Conservation (phyloP, 2,113 vertebrate genomes). For the Artemisiospiza belli region DNA sequence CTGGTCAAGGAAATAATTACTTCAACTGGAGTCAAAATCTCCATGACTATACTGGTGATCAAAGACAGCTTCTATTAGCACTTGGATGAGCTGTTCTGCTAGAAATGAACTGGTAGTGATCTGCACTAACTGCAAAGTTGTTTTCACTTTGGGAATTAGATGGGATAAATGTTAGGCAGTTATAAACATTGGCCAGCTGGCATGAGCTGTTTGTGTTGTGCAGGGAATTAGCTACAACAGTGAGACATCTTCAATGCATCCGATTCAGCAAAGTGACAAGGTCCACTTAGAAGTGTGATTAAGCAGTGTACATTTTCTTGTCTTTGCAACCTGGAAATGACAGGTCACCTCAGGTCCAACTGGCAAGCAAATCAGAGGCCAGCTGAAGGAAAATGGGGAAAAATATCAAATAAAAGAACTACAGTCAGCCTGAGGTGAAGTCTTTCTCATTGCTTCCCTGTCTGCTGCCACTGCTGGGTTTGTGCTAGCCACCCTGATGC, state of each 20-base stretch:
- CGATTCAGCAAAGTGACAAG: neutral
- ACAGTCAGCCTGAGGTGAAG: neutral
- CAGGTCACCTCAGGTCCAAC: neutral
- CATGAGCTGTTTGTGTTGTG: neutral
- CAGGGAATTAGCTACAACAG: neutral
- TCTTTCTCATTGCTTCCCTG: accelerated
- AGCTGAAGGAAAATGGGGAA: neutral
- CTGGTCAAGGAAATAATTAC: constrained; percentile 42
- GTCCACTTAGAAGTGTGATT: constrained; percentile 8
- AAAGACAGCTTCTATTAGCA: constrained; percentile 10
- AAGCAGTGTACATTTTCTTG: neutral
- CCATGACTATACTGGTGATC: constrained; percentile 22
- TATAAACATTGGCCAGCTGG: constrained; percentile 24
- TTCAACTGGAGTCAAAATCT: constrained; percentile 36
- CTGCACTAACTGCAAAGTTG: constrained; percentile 14
- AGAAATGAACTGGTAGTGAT: neutral
- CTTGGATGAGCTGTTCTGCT: constrained; percentile 37
- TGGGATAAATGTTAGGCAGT: neutral
- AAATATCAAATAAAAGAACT: neutral
- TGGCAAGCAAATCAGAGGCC: neutral
- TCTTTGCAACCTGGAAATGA: neutral
- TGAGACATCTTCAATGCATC: neutral
- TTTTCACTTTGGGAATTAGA: constrained; percentile 2
- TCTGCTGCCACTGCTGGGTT: neutral
- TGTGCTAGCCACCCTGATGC: neutral